Evolutionary conservation across 2,113 vertebrate genomes (phyloP), one percentile per base, ranked within the genome.

Genomic region (Malurus elegans): DNA sequence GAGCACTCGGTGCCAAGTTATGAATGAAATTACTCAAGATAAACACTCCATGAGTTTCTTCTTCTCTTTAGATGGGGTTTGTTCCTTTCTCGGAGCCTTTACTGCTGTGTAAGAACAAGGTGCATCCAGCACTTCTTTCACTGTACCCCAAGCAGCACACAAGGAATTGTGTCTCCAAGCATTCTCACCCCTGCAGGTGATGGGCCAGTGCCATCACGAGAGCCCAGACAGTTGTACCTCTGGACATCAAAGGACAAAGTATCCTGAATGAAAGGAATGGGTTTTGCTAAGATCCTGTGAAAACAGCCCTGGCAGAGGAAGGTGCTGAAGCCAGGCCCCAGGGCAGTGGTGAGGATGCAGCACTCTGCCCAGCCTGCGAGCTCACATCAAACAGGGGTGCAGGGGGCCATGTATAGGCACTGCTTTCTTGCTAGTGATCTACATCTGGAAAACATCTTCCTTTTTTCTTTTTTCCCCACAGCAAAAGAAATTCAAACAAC

Each of bases 141-240:
- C 53, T 1, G 3, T 2, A 10, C 40, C 48, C 32, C 2, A 8
- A 50, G 8, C 60, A 12, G 65, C 1, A 0, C 1, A 0, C 1
- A 2, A 45, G 64, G 32, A 66, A 18, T 31, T 8, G 1, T 38
- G 0, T 23, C 57, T 25, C 50, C 15, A 2, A 18, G 51, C 58
- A 23, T 17, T 56, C n/a, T 60, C 34, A 25, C 3, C 25, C n/a
- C 5, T 0, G 10, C 24, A 13, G 2, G 0, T 6, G 18, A 7
- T 23, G 64, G 40, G 32, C 57, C 86, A 1, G 1, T 9, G 56
- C 40, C 53, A 18, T 29, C 34, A 1, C 0, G 6, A n/a, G 23
- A 82, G 17, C n/a, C 32, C 5, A 1, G 5, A n/a, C 2, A 4
- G 11, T 0, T 3, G 18, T 17, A 21, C 20, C 4, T 10, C 34